Evolutionary conservation across 2,888 invertebrate genomes (phyloP).

Genomic region (Chrysodeixis includens): DNA sequence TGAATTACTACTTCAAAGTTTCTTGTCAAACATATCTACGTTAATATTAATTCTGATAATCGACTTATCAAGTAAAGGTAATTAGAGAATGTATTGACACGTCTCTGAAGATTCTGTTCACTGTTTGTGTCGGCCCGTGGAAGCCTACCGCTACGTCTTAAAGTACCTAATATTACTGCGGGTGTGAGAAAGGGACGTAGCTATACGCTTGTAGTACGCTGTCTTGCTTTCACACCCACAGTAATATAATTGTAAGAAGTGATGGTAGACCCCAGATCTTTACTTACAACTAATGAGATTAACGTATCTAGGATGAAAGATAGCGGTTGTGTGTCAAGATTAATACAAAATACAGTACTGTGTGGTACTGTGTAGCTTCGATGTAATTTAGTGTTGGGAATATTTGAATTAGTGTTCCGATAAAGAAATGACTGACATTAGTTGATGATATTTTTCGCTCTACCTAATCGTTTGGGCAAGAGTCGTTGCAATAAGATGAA

Average conservation of each 20-base stretch:
- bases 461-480: not conserved
- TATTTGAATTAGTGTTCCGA: not conserved
- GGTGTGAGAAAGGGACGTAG: too few species aligned
- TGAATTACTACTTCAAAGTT: too few species aligned
- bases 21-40: slow-evolving; percentile 65
- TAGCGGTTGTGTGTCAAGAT: slow-evolving; percentile 45
- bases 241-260: too few species aligned
- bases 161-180: too few species aligned
- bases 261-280: too few species aligned
- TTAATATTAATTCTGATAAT: slow-evolving; percentile 77
- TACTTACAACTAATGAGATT: slow-evolving; percentile 58
- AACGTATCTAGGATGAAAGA: slow-evolving; percentile 49
- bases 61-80: slow-evolving; percentile 72
- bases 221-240: too few species aligned
- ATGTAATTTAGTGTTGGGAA: slow-evolving; percentile 23
- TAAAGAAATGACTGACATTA: not conserved
- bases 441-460: not conserved
- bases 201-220: too few species aligned
- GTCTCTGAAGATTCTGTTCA: slow-evolving; percentile 61
- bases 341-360: slow-evolving; percentile 40
- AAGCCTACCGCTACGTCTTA: too few species aligned
- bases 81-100: slow-evolving; percentile 75
- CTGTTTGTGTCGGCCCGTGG: not conserved
- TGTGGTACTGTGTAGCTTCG: slow-evolving; percentile 16
- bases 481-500: not conserved